phyloP scores from a whole-genome alignment of 2,888 invertebrate species.

The Theretra japonica region DNA sequence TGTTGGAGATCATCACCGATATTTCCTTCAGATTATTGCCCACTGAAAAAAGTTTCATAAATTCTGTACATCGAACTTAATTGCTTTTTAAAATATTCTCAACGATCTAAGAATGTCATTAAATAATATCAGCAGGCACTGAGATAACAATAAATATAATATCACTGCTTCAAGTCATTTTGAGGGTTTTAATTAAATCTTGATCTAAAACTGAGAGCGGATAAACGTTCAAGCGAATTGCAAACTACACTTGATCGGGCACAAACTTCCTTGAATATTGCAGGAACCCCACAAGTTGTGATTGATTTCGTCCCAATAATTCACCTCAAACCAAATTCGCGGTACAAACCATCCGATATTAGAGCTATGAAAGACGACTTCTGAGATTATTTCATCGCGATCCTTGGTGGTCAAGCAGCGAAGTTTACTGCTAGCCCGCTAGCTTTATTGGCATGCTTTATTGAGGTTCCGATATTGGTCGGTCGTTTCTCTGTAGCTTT shows the following conservation, averaged over 20 bases:
- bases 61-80: background rate
- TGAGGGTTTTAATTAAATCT: background rate
- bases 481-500: background rate
- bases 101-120: too few species aligned
- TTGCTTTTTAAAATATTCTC: too few species aligned
- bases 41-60: conserved; percentile 78
- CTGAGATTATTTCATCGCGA: background rate
- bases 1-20: conserved; percentile 92
- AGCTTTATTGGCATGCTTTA: background rate
- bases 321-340: background rate
- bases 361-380: too few species aligned
- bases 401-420: background rate
- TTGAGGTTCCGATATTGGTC: background rate
- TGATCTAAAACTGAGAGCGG: background rate
- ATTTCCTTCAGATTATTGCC: conserved; percentile 90
- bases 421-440: too few species aligned
- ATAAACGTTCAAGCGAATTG: background rate
- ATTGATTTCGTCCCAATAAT: conserved; percentile 12
- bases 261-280: conserved; percentile 7
- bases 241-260: background rate
- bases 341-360: background rate
- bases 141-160: background rate
- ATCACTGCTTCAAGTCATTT: background rate
- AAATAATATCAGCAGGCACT: too few species aligned
- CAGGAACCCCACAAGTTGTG: conserved; percentile 6